A percentile compares a stretch with the other conserved stretches of the same genome.
Conservation (phyloP, 2,888 invertebrate species). For the Orchesella flavescens region DNA sequence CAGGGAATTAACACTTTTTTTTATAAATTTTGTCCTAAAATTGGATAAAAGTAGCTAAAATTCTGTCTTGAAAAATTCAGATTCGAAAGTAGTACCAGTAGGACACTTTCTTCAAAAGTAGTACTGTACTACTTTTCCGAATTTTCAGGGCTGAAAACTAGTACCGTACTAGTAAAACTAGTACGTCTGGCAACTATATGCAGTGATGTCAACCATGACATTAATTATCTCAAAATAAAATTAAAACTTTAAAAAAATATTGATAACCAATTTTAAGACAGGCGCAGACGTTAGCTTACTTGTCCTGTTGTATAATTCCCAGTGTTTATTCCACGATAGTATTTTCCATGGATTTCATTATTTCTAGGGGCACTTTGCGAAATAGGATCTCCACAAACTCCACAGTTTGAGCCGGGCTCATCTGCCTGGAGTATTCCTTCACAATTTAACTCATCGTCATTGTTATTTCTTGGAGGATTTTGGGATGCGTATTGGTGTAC, state of each 20-base stretch:
- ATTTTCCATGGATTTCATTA: slow-evolving; percentile 51
- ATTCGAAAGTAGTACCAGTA: no score
- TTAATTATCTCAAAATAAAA: slow-evolving; percentile 33
- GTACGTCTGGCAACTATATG: no score
- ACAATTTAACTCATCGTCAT: slow-evolving; percentile 55
- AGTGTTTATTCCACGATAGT: slow-evolving; percentile 50
- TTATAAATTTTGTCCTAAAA: no score
- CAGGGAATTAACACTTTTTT: no score
- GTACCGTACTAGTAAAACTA: no score
- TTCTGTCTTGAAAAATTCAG: no score
- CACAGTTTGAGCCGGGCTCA: slow-evolving; percentile 62
- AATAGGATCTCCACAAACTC: slow-evolving; percentile 68
- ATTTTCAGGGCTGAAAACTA: no score
- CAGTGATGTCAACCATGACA: slow-evolving; percentile 42
- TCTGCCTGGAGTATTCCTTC: slow-evolving; percentile 57
- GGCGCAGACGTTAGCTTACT: not conserved
- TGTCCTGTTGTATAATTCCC: slow-evolving; percentile 34
- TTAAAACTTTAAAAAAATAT: not conserved
- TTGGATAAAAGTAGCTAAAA: no score
- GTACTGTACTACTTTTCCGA: no score
- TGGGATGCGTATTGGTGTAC: slow-evolving; percentile 41
- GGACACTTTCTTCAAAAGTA: no score
- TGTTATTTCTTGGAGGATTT: slow-evolving; percentile 56
- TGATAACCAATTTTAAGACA: not conserved
- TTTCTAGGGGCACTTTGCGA: slow-evolving; percentile 54